These are phyloP conservation scores for Chaetodon trifascialis DNA, from an alignment of 2,113 vertebrate genomes.

Conservation along the genomic window DNA sequence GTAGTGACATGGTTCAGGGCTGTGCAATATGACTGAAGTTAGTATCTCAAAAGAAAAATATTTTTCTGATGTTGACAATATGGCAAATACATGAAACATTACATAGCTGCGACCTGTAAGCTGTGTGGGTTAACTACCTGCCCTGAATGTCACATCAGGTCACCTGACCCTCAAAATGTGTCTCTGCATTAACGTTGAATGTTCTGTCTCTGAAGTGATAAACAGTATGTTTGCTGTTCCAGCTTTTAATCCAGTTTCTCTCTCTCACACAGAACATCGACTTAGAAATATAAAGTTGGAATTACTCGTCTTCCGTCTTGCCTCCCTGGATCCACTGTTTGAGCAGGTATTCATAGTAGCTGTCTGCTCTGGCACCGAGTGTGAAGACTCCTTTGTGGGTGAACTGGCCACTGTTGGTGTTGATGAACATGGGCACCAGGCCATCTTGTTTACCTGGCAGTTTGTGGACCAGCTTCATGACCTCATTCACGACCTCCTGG, in stretches of 20 bases:
- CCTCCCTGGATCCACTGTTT: slow-evolving; percentile 99
- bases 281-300: not conserved
- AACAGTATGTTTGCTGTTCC: not conserved
- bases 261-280: not conserved
- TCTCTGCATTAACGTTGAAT: not conserved
- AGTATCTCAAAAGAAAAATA: not conserved
- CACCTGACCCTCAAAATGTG: not conserved
- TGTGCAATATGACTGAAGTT: too few relatives aligned
- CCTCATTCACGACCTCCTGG: slow-evolving; percentile 91
- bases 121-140: too few relatives aligned
- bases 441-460: slow-evolving; percentile 95
- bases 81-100: too few relatives aligned
- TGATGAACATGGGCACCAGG: slow-evolving; percentile 99
- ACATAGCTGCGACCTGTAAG: not conserved
- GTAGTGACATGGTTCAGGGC: too few relatives aligned
- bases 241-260: not conserved
- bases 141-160: not conserved
- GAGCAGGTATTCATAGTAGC: slow-evolving; percentile 98
- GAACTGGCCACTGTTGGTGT: slow-evolving; percentile 95
- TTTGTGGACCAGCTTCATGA: slow-evolving; percentile 89
- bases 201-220: not conserved
- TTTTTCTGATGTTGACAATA: not conserved
- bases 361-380: slow-evolving; percentile 95
- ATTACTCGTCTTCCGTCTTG: slow-evolving; percentile 92
- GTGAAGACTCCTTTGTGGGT: slow-evolving; percentile 94